A percentile compares a stretch with the other conserved stretches of the same genome.
These are phyloP conservation scores for Reticulitermes lucifugus DNA, from an alignment of 2,888 invertebrate genomes.

Conservation along the genomic window DNA sequence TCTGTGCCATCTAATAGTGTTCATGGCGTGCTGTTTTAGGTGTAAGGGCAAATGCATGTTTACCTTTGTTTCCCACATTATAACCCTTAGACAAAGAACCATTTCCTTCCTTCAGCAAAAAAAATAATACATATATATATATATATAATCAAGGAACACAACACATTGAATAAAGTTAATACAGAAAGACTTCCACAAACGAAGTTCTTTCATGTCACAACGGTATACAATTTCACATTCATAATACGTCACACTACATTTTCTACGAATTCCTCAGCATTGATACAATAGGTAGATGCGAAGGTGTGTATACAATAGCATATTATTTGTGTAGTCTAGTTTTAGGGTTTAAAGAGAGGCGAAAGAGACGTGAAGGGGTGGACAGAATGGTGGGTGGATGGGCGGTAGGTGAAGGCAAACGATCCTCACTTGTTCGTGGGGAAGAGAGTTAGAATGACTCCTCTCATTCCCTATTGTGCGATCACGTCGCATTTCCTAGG, in stretches of 20 bases:
- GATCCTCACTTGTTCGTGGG: slow-evolving; percentile 50
- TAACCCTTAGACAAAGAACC: too few relatives aligned
- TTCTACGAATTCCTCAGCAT: slow-evolving; percentile 34
- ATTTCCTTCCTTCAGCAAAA: background rate
- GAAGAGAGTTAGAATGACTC: slow-evolving; percentile 19
- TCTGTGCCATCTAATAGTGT: too few relatives aligned
- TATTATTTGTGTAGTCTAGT: slow-evolving; percentile 52
- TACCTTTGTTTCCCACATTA: too few relatives aligned
- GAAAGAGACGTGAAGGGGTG: background rate
- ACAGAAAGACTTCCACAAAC: background rate
- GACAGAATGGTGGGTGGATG: slow-evolving; percentile 22
- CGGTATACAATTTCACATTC: slow-evolving; percentile 24
- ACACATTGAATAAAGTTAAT: background rate
- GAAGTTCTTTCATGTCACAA: background rate
- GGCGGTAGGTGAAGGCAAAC: slow-evolving; percentile 40
- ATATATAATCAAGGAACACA: background rate
- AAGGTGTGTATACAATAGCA: slow-evolving; percentile 41
- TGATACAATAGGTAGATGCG: slow-evolving; percentile 20
- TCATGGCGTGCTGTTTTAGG: too few relatives aligned
- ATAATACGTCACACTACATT: slow-evolving; percentile 30
- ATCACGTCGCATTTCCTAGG: slow-evolving; percentile 46
- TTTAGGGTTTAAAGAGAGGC: slow-evolving; percentile 36
- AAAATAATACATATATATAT: too few relatives aligned
- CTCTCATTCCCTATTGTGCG: slow-evolving; percentile 43
- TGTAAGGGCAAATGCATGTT: too few relatives aligned